Base-by-base conservation (phyloP, 2,797 vertebrate genomes). In the Chrosomus eos region DNA sequence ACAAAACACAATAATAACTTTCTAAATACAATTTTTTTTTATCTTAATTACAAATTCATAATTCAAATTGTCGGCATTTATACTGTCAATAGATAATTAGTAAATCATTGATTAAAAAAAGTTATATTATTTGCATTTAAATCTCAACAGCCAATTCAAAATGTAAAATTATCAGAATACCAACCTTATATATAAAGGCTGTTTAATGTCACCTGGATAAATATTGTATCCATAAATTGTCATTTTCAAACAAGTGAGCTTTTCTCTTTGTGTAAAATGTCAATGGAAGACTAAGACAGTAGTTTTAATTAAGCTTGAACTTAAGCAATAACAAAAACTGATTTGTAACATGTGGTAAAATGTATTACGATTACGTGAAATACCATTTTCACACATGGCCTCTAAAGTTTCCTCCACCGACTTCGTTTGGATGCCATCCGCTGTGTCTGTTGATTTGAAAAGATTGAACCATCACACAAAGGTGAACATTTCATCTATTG, bases 271-370 rank as follows among this genome's bases (percentile, higher is more conserved):
- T 75, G 31, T 36, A 48, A 75, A 75, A 55, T 36, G 73, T 75
- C 48, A 75, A 55, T 36, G 73, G 21, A 9, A 75, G 31, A 58
- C 11, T 38, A 55, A 31, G 8, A 75, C 73, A 75, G 5, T 36
- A 23, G 11, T 58, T 16, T 38, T 55, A 75, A 23, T 36, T 75
- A 75, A 55, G 19, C 28, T 75, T 1, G 6, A 36, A 55, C 10
- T 58, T 75, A 75, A 75, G 10, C 73, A 75, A 55, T 33, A 53
- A 8, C 31, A 75, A 75, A 75, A 75, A 75, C 73, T 36, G 73
- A 75, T 55, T 48, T 75, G 10, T 55, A 75, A 2, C 48, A n/a
- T 74, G 33, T 70, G 36, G 67, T 7, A 38, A 40, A 70, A 40
- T 23, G 21, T 40, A n/a, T 70, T 5, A 70, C 0, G 10, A 70